These are phyloP conservation scores for Crenuchus spilurus DNA, from an alignment of 2,797 vertebrate species.

Conservation along the genomic window DNA sequence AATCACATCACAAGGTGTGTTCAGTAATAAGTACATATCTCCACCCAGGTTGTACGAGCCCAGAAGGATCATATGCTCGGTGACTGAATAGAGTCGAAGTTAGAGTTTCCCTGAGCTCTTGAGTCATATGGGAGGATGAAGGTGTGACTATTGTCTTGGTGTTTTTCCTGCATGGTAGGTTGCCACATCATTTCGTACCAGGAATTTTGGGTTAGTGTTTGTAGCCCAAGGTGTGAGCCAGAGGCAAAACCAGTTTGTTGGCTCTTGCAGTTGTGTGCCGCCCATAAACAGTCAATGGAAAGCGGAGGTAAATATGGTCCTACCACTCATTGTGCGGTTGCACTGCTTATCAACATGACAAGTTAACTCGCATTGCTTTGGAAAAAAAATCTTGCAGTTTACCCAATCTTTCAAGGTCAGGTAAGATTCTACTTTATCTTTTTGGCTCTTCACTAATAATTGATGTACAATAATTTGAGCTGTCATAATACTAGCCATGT, in stretches of 20 bases:
- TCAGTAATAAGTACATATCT: constrained; percentile 6
- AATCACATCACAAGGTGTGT: constrained; percentile 45
- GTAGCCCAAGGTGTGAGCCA: constrained; percentile 17
- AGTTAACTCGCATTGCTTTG: constrained; percentile 12
- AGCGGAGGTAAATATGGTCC: constrained; percentile 51
- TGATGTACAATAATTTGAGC: background rate
- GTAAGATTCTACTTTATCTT: constrained; percentile 52
- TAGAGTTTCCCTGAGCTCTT: constrained; percentile 19
- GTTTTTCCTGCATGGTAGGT: constrained; percentile 30
- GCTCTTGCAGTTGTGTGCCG: constrained; percentile 54
- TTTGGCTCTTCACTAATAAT: background rate
- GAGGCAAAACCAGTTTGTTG: constrained; percentile 70
- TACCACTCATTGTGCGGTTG: constrained; percentile 8
- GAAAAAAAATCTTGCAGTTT: constrained; percentile 7
- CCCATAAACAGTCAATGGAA: constrained; percentile 43
- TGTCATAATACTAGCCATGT: too few relatives aligned
- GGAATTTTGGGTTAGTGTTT: constrained; percentile 49
- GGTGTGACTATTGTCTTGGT: constrained; percentile 18
- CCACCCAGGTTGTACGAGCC: constrained; percentile 32
- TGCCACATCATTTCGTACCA: constrained; percentile 34
- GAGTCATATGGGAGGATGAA: constrained; percentile 52
- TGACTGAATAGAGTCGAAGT: constrained; percentile 21
- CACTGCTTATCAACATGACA: background rate
- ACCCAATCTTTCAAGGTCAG: constrained; percentile 45
- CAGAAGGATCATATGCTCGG: background rate